Base-by-base conservation (phyloP, 1,140 invertebrate species). In the Leptonema lineaticorne region DNA sequence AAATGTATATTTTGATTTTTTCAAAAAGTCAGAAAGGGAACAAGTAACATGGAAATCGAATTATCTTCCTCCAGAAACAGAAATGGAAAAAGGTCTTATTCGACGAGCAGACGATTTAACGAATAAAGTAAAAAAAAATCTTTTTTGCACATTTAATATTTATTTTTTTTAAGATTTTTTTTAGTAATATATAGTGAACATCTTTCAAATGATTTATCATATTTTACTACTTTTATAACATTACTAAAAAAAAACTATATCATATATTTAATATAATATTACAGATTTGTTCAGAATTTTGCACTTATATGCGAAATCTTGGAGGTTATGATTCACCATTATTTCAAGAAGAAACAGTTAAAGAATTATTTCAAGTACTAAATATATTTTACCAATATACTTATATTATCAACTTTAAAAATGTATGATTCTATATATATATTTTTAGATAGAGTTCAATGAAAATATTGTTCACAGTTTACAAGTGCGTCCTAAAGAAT, bases 301-400 rank as follows among this genome's bases (percentile, higher is more conserved):
- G 78, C 68, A 76, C 79, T 26, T 83, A 82, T 30, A 82, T 83
- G 79, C 77, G 78, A 63, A 75, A 79, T 57, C 72, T 83, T 16
- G 81, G 81, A n/a, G 81, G 81, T 4, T 78, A 83, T 69, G 78
- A 79, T 53, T 83, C 81, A 1, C 78, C 81, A 58, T 63, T 83
- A 14, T 83, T 83, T 64, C 79, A 77, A 22, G 77, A 79, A 24
- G 77, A 80, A 74, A 77, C 78, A 60, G 78, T 82, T n/a, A 82
- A 81, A 70, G 78, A 82, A 76, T 72, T 82, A 0, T 82, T 82
- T 69, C 79, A 81, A 75, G 79, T 81, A 65, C 14, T 28, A 58
- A 58, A 28, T 7, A 24, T 56, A 56, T 24, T 56, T 56, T 22
- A 26, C 22, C n/a, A n/a, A n/a, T n/a, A n/a, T n/a, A n/a, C n/a